Conservation (phyloP, 2,113 vertebrate genomes). For the Eulemur macaco region DNA sequence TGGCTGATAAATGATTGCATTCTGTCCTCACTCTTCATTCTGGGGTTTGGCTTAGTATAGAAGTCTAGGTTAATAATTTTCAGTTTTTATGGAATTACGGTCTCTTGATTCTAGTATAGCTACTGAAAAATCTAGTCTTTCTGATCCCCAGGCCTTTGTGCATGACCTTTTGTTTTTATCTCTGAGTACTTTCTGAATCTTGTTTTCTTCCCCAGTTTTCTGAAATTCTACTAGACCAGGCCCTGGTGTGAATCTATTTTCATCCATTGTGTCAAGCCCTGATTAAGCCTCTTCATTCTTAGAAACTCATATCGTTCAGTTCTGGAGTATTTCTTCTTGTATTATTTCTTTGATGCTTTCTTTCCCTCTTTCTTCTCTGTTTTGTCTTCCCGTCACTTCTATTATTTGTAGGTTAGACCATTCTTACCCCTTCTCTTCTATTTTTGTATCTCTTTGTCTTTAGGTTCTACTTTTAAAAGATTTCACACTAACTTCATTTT, state of each 20-base stretch:
- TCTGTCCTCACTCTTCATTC: constrained; percentile 28
- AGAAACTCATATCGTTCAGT: neutral
- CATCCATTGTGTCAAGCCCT: neutral
- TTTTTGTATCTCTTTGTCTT: constrained; percentile 16
- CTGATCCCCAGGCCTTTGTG: neutral
- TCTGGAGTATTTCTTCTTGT: neutral
- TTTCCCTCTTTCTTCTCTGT: neutral
- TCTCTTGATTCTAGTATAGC: neutral
- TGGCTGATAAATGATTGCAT: neutral
- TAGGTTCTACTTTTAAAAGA: constrained; percentile 4
- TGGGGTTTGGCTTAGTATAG: neutral
- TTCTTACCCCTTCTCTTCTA: neutral
- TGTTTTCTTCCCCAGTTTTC: neutral
- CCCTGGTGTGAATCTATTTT: neutral
- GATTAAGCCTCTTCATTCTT: neutral
- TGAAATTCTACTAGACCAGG: constrained; percentile 5
- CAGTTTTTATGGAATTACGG: neutral
- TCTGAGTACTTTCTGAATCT: neutral
- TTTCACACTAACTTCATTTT: constrained; percentile 43
- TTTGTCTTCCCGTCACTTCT: constrained; percentile 18
- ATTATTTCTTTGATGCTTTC: neutral
- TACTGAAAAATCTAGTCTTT: constrained; percentile 10
- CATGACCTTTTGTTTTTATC: neutral
- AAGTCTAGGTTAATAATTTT: neutral
- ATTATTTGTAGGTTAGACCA: neutral